phyloP scores from a whole-genome alignment of 2,797 vertebrate species.

The Pipistrellus pygmaeus region DNA sequence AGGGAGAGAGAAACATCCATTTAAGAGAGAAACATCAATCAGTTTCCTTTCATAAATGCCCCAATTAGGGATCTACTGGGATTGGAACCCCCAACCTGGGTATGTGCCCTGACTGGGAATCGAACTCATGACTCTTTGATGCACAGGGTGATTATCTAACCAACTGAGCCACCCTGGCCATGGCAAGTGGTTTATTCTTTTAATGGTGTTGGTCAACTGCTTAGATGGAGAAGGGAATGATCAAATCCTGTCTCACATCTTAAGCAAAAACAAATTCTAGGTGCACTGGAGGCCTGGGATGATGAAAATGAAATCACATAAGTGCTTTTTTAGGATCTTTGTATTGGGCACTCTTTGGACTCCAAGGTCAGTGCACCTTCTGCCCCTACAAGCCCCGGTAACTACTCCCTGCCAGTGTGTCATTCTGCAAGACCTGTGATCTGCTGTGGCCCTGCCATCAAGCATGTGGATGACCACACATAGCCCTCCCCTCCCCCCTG shows the following conservation, averaged over 20 bases:
- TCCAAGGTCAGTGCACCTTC: neutral
- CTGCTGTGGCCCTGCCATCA: neutral
- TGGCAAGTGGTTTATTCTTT: neutral
- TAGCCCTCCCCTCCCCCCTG: too few relatives aligned
- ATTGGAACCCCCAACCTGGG: neutral
- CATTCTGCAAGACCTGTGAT: neutral
- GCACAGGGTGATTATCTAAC: neutral
- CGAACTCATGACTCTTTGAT: neutral
- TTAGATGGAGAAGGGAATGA: neutral
- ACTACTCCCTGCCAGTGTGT: neutral
- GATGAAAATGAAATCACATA: neutral
- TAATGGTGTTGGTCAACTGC: neutral
- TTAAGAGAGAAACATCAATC: neutral
- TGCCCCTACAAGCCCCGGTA: rapidly evolving
- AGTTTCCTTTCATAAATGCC: neutral
- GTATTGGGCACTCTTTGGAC: neutral
- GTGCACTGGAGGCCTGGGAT: neutral
- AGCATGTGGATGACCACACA: neutral
- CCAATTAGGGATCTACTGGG: neutral
- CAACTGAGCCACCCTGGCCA: neutral
- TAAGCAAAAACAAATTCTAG: neutral
- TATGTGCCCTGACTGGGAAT: neutral
- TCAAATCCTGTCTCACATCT: neutral
- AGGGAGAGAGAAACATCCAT: neutral
- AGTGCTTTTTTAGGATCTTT: neutral